Base-by-base conservation (phyloP, 2,113 vertebrate species). In the Oreotrochilus melanogaster region DNA sequence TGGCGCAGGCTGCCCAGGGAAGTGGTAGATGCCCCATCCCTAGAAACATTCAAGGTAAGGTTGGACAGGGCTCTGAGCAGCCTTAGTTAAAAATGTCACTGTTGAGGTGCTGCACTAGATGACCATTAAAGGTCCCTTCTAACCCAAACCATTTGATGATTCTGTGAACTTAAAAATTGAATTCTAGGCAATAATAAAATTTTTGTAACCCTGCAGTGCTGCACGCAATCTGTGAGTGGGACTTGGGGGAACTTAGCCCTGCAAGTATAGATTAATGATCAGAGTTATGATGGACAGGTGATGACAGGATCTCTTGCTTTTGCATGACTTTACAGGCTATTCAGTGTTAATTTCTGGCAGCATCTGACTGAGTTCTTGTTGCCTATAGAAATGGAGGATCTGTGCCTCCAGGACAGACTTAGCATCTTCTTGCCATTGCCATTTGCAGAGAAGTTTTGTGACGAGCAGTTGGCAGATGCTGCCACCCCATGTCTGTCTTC, bases 261-360 rank as follows among this genome's bases (percentile, higher is more conserved):
- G 35, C 35, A 27, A 30, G 39, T 50, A 42, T 1, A 3, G 39
- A 13, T 48, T 35, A 10, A 23, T 21, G 33, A 5, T 18, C 10
- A 3, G 6, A 42, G 39, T 23, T 37, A 2, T 0, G 43, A 47
- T 12, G n/a, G n/a, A 7, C 0, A 5, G 17, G 14, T 25, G 50
- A 10, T 79, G 33, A 8, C 37, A 10, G 2, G 11, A 16, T 48
- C 6, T 50, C 62, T 62, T 58, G 56, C 18, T 72, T 64, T 79
- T 79, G 17, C 15, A 11, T 48, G 42, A 57, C 58, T 31, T 0
- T 28, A 16, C 14, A 28, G 43, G 9, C 66, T 89, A 15, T 31
- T 80, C 12, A 22, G 70, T 51, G 24, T 39, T 65, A 24, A 62
- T 66, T 92, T 54, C 53, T 79, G 70, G 45, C 33, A 57, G 3